Base-by-base conservation (phyloP, 1,140 invertebrate species). In the Habropoda laboriosa region DNA sequence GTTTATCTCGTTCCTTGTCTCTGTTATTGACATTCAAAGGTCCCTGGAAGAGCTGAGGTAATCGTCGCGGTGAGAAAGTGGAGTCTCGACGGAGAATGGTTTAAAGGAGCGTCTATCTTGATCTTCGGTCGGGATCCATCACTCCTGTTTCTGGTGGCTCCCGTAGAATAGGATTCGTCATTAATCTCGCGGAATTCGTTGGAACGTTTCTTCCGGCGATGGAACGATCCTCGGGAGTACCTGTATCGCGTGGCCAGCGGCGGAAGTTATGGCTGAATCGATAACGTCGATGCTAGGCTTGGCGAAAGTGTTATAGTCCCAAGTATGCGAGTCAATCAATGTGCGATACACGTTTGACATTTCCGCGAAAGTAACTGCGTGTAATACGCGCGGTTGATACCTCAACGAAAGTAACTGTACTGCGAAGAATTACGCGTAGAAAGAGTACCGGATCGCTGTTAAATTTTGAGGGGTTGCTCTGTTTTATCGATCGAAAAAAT, bases 121-220 rank as follows among this genome's bases (percentile, higher is more conserved):
- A 49, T 70, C 38, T 4, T 10, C 6, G 18, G 21, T 10, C 18
- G 8, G 21, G n/a, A 27, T 67, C 30, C 13, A 45, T 24, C 40
- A 21, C 49, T 77, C 16, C 40, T 42, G 24, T 63, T 24, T 51
- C 24, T 47, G 1, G 16, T 38, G 64, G 1, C 42, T 47, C 38
- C 12, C 12, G 0, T 21, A 7, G 30, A 72, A 30, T 21, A 38
- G 38, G 40, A 27, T 49, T 58, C 30, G 38, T 76, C 51, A 35
- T 66, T 76, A 76, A 67, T 67, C 73, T 32, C 35, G 45, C n/a
- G 27, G 30, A 42, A 71, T 71, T 61, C 55, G 32, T 61, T 60
- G 55, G 12, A 45, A 18, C 18, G n/a, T 67, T 68, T n/a, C 40
- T 60, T 18, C 27, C 18, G 42, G 5, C n/a, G 18, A 53, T 24